Conservation (phyloP, 2,888 invertebrate genomes). For the Parnassius apollo region DNA sequence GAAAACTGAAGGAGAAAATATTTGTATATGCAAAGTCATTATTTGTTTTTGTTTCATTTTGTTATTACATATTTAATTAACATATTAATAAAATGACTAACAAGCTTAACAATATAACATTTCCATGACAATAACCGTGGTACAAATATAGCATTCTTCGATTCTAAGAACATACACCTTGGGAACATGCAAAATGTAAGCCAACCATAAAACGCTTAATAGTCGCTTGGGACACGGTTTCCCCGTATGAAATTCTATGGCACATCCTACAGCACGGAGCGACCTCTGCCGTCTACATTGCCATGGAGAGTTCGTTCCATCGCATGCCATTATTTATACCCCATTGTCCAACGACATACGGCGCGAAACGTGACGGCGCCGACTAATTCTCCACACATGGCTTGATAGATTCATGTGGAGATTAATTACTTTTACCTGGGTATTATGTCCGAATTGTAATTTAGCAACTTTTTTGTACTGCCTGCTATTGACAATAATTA, state of each 20-base stretch:
- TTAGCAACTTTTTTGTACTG: background rate
- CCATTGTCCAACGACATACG: slow-evolving; percentile 21
- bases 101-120: background rate
- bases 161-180: slow-evolving; percentile 10
- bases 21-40: too few relatives aligned
- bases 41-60: too few relatives aligned
- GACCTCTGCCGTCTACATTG: slow-evolving; percentile 25
- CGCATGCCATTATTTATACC: slow-evolving; percentile 22
- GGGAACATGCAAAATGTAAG: slow-evolving; percentile 17
- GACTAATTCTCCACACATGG: slow-evolving; percentile 10
- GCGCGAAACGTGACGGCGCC: slow-evolving; percentile 7
- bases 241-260: slow-evolving; percentile 23
- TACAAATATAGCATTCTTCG: slow-evolving; percentile 10
- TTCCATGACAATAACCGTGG: background rate
- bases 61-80: too few relatives aligned
- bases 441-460: background rate
- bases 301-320: slow-evolving; percentile 16
- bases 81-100: too few relatives aligned
- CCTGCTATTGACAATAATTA: too few relatives aligned
- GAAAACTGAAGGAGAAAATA: too few relatives aligned
- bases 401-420: background rate
- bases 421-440: background rate
- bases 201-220: slow-evolving; percentile 20
- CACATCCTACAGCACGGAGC: slow-evolving; percentile 21
- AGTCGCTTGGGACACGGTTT: slow-evolving; percentile 12